phyloP scores from a whole-genome alignment of 2,797 vertebrate genomes.

The Myripristis jacobus region DNA sequence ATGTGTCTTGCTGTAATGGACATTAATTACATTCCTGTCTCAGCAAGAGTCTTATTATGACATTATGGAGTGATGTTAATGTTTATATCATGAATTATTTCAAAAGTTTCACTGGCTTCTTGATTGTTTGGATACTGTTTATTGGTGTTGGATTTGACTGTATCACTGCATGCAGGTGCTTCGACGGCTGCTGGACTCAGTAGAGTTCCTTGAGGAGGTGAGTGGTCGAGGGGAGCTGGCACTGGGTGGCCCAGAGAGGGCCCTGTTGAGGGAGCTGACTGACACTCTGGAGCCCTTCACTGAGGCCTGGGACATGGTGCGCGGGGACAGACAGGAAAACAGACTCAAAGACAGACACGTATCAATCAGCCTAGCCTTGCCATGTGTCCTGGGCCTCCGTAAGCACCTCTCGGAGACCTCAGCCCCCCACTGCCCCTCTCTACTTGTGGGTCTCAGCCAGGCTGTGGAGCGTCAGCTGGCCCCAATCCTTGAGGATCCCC shows the following conservation, averaged over 20 bases:
- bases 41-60: too few species aligned
- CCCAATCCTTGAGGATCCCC: slow-evolving; percentile 83
- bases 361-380: slow-evolving; percentile 85
- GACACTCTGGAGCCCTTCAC: slow-evolving; percentile 86
- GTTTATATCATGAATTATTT: background rate
- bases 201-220: slow-evolving; percentile 86
- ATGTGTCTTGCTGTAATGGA: too few species aligned
- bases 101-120: background rate
- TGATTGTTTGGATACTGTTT: background rate
- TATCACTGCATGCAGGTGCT: slow-evolving; percentile 66
- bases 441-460: slow-evolving; percentile 79
- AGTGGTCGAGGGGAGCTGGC: slow-evolving; percentile 81
- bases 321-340: slow-evolving; percentile 77
- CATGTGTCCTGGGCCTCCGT: slow-evolving; percentile 85
- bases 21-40: too few species aligned
- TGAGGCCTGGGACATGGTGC: slow-evolving; percentile 87
- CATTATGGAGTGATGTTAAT: too few species aligned
- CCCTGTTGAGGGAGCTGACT: slow-evolving; percentile 80
- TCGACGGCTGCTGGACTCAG: slow-evolving; percentile 82
- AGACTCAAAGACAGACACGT: slow-evolving; percentile 78
- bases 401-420: slow-evolving; percentile 86
- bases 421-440: slow-evolving; percentile 79
- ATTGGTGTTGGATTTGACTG: background rate
- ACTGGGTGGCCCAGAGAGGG: slow-evolving; percentile 76
- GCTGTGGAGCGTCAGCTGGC: slow-evolving; percentile 79